phyloP scores from a whole-genome alignment of 2,113 vertebrate genomes.

The Arothron firmamentum region DNA sequence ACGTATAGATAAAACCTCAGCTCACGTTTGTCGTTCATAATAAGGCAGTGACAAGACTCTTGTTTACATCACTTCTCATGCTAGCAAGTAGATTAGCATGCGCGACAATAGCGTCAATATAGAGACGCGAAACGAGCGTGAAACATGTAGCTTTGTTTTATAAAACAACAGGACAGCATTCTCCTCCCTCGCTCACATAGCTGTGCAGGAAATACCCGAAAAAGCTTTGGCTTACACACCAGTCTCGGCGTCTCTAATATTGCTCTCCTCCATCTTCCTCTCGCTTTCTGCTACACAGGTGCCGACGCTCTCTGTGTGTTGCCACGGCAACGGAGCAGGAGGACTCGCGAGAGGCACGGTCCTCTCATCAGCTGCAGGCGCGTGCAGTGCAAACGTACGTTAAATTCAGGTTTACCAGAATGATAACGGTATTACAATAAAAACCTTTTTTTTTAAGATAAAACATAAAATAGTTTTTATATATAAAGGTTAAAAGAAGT shows the following conservation, averaged over 20 bases:
- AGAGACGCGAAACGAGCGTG: slow-evolving; percentile 3
- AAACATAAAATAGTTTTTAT: no score
- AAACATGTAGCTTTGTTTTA: slow-evolving; percentile 5
- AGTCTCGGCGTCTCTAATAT: slow-evolving; percentile 68
- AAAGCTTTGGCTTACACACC: slow-evolving; percentile 72
- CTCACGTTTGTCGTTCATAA: no score
- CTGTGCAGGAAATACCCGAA: neutral
- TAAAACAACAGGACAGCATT: neutral
- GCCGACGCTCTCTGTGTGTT: slow-evolving; percentile 71
- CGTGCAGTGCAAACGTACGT: neutral
- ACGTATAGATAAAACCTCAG: no score
- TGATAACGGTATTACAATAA: no score
- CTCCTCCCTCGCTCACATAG: neutral
- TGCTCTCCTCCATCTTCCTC: slow-evolving; percentile 79
- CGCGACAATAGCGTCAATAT: slow-evolving; percentile 25
- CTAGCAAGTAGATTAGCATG: slow-evolving; percentile 51
- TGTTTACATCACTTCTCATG: slow-evolving; percentile 64
- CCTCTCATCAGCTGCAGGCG: slow-evolving; percentile 2
- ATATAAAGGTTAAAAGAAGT: no score
- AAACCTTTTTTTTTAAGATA: no score
- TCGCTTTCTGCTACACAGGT: slow-evolving; percentile 42
- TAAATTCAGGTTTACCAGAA: no score
- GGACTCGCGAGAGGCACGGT: slow-evolving; percentile 32
- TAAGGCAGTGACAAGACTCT: slow-evolving; percentile 6
- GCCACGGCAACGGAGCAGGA: slow-evolving; percentile 69